phyloP scores from a whole-genome alignment of 2,888 invertebrate genomes.

The Brachynemurus nebulosus region DNA sequence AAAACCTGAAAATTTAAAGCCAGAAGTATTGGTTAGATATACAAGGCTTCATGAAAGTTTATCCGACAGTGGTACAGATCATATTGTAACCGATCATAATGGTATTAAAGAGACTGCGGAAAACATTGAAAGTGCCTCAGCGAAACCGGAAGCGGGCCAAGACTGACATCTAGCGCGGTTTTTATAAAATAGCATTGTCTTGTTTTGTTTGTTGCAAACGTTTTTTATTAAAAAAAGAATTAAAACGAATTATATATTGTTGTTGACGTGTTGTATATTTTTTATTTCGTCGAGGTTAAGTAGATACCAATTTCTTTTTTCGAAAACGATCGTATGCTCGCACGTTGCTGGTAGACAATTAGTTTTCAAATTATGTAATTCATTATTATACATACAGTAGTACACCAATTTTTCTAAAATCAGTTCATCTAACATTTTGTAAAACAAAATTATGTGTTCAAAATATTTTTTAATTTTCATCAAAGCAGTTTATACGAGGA shows the following conservation, averaged over 20 bases:
- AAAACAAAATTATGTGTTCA: constrained; percentile 11
- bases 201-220: constrained; percentile 7
- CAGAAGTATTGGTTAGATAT: constrained; percentile 32
- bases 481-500: constrained; percentile 32
- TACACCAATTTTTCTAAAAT: no score
- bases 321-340: no score
- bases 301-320: no score
- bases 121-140: constrained; percentile 27
- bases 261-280: constrained; percentile 9
- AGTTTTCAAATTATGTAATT: no score
- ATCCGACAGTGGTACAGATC: not conserved
- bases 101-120: constrained; percentile 21
- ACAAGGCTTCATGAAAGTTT: constrained; percentile 15
- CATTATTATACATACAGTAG: no score
- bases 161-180: constrained; percentile 29
- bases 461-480: constrained; percentile 25
- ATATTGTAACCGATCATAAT: constrained; percentile 26
- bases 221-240: not conserved
- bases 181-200: constrained; percentile 9
- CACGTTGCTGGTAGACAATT: no score
- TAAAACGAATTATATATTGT: constrained; percentile 3
- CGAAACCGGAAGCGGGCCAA: constrained; percentile 30
- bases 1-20: constrained; percentile 32
- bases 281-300: no score
- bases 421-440: no score